Base-by-base conservation (phyloP, 2,888 invertebrate species). In the Acleris sparsana region DNA sequence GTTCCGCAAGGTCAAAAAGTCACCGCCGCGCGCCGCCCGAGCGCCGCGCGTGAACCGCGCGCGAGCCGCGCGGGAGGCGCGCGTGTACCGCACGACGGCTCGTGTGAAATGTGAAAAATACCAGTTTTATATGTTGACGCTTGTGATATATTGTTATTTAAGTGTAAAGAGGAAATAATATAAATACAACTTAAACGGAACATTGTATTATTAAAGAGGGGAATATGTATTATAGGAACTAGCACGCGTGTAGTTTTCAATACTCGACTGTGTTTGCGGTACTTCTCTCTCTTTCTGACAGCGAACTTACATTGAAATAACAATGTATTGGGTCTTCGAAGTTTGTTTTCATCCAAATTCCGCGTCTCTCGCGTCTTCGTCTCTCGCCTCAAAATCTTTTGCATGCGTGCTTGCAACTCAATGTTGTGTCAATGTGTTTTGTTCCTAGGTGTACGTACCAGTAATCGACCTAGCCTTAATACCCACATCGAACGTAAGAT, bases 61-160 rank as follows among this genome's bases (percentile, higher is more conserved):
- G 56, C 11, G 62, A 44, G 53, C 22, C 63, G 63, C 43, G 63
- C 63, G 57, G 4, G 29, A 25, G 25, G n/a, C 64, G 49, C 51
- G 63, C 58, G 33, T 33, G 29, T 33, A 9, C 33, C 63, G 11
- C 39, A 5, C 39, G 13, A 39, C 39, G 59, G 59, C 64, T 20
- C 60, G 53, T 55, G 65, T 63, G 58, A 65, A 70, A 70, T 71
- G 67, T 67, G 72, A 75, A 73, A 76, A 71, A 78, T 82, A 75
- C 80, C 83, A 79, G 73, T 86, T 86, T 86, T 85, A 88, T 89
- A 90, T 89, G 89, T 92, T 91, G 89, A 89, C 78, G 91, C 91
- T 91, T 92, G 92, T 92, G 92, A 92, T 91, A 92, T 90, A 90
- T 92, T 92, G 92, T 92, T 92, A 92, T 92, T 92, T 91, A 92